These are phyloP conservation scores for Moxostoma hubbsi DNA, from an alignment of 2,797 vertebrate genomes.

Conservation along the genomic window DNA sequence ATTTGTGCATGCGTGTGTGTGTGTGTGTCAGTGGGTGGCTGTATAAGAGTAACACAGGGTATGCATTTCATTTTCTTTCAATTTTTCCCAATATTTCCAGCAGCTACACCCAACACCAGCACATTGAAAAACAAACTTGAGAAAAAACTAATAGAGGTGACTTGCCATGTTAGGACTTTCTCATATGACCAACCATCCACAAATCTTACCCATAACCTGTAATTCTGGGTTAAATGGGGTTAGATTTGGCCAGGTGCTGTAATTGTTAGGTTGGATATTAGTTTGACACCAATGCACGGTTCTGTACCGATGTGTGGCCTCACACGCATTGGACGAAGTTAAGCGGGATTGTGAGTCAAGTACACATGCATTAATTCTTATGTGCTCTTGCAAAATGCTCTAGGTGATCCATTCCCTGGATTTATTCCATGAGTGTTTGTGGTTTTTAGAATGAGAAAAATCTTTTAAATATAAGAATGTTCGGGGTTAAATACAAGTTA, in stretches of 20 bases:
- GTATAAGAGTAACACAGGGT: conserved; percentile 8
- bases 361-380: not conserved
- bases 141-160: conserved; percentile 75
- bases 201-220: conserved; percentile 85
- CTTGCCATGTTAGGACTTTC: conserved; percentile 45
- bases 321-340: not conserved
- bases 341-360: conserved; percentile 15
- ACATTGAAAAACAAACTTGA: conserved; percentile 46
- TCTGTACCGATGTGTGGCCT: not conserved
- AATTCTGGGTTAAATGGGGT: conserved; percentile 56
- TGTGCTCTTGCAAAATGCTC: not conserved
- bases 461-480: not conserved
- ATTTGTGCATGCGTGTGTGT: conserved; percentile 46
- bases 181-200: conserved; percentile 43
- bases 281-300: conserved; percentile 45
- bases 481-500: not conserved
- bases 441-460: too few relatives aligned
- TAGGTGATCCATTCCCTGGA: not conserved
- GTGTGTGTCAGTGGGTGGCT: too few relatives aligned
- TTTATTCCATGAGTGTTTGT: not conserved
- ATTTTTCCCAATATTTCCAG: conserved; percentile 5
- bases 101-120: not conserved
- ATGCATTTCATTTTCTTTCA: conserved; percentile 15
- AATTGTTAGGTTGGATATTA: conserved; percentile 52
- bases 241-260: conserved; percentile 59